Percentiles rank a stretch among this genome's conserved stretches.
Conservation (phyloP, 2,113 vertebrate species). For the Eublepharis macularius region DNA sequence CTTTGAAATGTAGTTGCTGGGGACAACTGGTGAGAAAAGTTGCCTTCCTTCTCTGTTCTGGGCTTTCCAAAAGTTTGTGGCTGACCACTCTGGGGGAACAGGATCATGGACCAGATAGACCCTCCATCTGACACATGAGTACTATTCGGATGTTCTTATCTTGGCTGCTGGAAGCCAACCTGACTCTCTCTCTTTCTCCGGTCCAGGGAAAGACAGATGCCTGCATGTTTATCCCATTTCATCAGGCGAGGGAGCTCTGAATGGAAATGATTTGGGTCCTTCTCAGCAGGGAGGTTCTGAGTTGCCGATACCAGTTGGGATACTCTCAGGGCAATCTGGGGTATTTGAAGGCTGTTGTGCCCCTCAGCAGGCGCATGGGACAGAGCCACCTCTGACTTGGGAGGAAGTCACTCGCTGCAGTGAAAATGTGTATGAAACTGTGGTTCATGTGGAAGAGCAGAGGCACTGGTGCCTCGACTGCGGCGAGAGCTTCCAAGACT, state of each 20-base stretch:
- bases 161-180: neutral
- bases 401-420: neutral
- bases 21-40: no score
- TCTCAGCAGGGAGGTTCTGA: neutral
- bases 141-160: neutral
- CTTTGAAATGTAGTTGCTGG: no score
- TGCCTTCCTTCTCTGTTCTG: no score
- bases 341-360: neutral
- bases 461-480: slow-evolving; percentile 20
- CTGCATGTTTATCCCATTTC: neutral
- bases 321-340: neutral
- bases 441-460: neutral
- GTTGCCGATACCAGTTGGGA: neutral
- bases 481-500: slow-evolving; percentile 36
- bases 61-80: no score
- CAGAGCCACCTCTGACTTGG: neutral
- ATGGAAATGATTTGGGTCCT: neutral
- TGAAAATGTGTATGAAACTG: neutral
- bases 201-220: neutral
- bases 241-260: neutral
- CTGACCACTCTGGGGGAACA: no score
- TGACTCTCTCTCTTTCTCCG: neutral
- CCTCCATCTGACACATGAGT: neutral
- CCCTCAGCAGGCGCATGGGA: neutral
- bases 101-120: neutral